These are phyloP conservation scores for Sebastes fasciatus DNA, from an alignment of 2,113 vertebrate species.

Conservation along the genomic window DNA sequence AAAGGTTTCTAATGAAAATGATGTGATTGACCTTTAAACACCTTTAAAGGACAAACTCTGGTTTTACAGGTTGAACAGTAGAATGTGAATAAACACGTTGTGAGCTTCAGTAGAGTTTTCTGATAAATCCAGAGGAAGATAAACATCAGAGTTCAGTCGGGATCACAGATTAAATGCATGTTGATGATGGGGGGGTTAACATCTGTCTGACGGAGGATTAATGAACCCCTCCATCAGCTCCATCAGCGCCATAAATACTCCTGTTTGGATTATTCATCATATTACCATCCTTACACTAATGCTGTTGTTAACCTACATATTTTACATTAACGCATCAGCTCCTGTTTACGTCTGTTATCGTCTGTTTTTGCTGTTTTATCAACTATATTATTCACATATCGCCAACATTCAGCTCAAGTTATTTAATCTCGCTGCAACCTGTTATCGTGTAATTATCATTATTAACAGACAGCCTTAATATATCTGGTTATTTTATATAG, in stretches of 20 bases:
- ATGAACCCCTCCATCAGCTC: not conserved
- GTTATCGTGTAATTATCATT: no score
- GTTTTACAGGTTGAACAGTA: no score
- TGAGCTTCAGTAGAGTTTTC: no score
- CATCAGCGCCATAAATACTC: constrained; percentile 56
- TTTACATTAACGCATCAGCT: constrained; percentile 45
- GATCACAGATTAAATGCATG: constrained; percentile 41
- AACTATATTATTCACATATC: not conserved
- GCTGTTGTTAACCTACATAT: constrained; percentile 73
- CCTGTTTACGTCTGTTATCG: not conserved
- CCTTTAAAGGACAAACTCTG: no score
- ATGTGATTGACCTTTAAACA: no score
- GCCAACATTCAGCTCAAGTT: no score
- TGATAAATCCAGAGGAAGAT: no score
- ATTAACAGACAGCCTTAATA: no score
- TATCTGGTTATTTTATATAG: no score
- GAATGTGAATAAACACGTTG: no score
- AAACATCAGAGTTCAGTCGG: not conserved
- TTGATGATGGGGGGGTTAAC: constrained; percentile 10
- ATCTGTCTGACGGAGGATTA: constrained; percentile 68
- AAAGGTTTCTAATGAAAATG: no score
- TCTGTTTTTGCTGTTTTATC: not conserved
- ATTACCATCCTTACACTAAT: constrained; percentile 68
- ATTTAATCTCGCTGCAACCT: no score
- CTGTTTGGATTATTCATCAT: constrained; percentile 57